These are phyloP conservation scores for Yponomeuta sedellus DNA, from an alignment of 2,888 invertebrate genomes.

Conservation along the genomic window DNA sequence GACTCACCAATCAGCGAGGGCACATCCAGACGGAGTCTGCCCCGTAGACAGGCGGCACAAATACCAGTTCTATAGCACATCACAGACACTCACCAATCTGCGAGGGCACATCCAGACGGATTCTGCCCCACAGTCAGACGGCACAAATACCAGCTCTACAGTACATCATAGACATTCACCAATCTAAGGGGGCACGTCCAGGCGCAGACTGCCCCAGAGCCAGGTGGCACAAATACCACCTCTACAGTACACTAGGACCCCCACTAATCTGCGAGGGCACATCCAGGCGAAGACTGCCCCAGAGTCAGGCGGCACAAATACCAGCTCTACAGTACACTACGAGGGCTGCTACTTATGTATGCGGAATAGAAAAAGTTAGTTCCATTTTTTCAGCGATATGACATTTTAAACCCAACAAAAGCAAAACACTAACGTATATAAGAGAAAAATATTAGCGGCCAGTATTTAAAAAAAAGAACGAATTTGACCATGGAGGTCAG, in stretches of 20 bases:
- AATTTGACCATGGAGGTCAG: too few relatives aligned
- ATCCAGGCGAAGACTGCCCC: conserved; percentile 88
- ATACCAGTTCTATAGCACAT: not conserved
- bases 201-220: conserved; percentile 89
- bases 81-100: not conserved
- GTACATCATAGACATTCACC: conserved; percentile 25
- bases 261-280: conserved; percentile 52
- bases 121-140: conserved; percentile 90
- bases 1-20: conserved; percentile 79
- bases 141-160: conserved; percentile 45
- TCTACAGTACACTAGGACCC: not conserved
- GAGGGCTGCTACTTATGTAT: too few relatives aligned
- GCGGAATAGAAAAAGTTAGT: too few relatives aligned
- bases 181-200: conserved; percentile 73
- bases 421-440: too few relatives aligned
- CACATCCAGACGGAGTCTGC: conserved; percentile 86
- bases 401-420: too few relatives aligned
- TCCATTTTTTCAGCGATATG: too few relatives aligned
- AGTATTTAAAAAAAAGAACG: too few relatives aligned
- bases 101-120: conserved; percentile 80
- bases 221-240: conserved; percentile 75
- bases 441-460: too few relatives aligned
- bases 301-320: conserved; percentile 81
- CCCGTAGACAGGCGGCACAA: conserved; percentile 87
- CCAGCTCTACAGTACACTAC: not conserved